Conservation (phyloP, 2,113 vertebrate genomes). For the Aleadryas rufinucha region DNA sequence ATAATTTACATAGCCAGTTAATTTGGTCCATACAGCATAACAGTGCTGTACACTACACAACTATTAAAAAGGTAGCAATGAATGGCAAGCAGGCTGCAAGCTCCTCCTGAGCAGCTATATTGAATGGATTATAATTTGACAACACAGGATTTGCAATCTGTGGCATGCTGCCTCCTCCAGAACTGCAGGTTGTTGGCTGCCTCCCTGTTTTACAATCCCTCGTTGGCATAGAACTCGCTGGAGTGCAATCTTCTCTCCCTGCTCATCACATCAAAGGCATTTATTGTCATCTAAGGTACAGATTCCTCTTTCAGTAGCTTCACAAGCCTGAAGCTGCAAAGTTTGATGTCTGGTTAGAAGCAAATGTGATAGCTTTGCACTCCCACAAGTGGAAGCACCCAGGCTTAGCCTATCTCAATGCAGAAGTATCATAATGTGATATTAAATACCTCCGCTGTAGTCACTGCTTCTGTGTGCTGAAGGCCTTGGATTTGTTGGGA, state of each 20-base stretch:
- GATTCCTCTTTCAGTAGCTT: constrained; percentile 1
- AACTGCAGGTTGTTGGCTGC: neutral
- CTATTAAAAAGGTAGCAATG: neutral
- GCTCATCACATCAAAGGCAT: neutral
- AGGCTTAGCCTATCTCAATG: neutral
- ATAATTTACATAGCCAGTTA: neutral
- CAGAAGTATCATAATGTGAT: neutral
- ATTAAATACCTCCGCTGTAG: constrained; percentile 57
- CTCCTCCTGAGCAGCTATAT: neutral
- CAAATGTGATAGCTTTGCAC: neutral
- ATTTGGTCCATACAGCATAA: neutral
- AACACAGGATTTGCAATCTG: neutral
- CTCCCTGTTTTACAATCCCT: neutral
- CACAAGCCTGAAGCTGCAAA: neutral
- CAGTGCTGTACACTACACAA: neutral
- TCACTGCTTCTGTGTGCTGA: neutral
- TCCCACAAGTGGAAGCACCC: neutral
- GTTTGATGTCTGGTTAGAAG: constrained; percentile 28
- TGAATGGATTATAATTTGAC: neutral
- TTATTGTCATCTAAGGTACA: neutral
- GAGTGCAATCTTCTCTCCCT: neutral
- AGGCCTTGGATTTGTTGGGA: neutral
- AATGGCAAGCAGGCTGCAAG: neutral
- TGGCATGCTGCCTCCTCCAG: neutral
- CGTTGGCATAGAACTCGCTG: neutral